Percentiles rank a stretch among this genome's conserved stretches.
These are phyloP conservation scores for Cariama cristata DNA, from an alignment of 2,113 vertebrate genomes.

Conservation along the genomic window DNA sequence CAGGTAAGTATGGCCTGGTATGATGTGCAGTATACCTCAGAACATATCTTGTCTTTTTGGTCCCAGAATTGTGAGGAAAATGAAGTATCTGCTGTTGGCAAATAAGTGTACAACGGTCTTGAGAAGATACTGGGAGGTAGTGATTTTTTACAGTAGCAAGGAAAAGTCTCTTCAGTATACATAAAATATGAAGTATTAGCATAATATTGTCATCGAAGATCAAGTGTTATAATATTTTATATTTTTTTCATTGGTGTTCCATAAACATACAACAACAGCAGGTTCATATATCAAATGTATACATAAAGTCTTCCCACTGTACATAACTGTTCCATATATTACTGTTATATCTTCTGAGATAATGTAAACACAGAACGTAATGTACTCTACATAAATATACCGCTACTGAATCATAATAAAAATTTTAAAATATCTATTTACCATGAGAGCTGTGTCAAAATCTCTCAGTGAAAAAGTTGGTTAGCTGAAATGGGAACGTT, in stretches of 20 bases:
- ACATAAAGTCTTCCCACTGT: conserved; percentile 1
- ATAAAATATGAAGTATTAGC: background rate
- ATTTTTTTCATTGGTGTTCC: background rate
- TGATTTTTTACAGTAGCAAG: background rate
- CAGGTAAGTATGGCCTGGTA: fast-evolving
- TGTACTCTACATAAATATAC: conserved; percentile 34
- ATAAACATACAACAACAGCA: conserved; percentile 11
- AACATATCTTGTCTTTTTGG: background rate
- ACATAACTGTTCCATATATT: conserved; percentile 28
- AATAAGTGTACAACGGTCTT: background rate
- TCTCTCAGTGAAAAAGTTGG: background rate
- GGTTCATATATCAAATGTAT: conserved; percentile 20
- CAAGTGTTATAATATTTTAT: conserved; percentile 8
- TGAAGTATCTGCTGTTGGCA: background rate
- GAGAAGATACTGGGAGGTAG: background rate
- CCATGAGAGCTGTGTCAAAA: conserved; percentile 14
- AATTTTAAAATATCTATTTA: conserved; percentile 20
- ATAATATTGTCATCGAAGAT: background rate
- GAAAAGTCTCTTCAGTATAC: background rate
- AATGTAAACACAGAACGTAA: conserved; percentile 31
- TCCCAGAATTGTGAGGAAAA: background rate
- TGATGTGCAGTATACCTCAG: background rate
- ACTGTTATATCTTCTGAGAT: conserved; percentile 41
- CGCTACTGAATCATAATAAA: conserved; percentile 49
- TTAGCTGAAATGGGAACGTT: background rate